phyloP scores from a whole-genome alignment of 2,888 invertebrate species.

The Axea sp. region DNA sequence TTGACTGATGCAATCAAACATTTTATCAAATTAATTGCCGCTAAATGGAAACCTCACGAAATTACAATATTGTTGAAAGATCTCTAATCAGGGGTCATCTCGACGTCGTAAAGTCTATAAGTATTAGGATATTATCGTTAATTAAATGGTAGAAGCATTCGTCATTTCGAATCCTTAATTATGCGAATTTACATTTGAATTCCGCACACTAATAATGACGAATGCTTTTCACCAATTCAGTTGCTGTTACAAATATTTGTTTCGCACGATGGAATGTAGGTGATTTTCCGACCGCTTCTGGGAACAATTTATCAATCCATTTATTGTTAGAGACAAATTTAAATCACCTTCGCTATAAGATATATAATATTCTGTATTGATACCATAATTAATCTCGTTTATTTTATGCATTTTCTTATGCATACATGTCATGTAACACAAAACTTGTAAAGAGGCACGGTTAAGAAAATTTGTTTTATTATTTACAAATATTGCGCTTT shows the following conservation, averaged over 20 bases:
- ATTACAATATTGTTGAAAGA: conserved; percentile 42
- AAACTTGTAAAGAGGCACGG: too few species aligned
- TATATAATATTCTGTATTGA: too few species aligned
- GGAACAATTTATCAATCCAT: conserved; percentile 11
- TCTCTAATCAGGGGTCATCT: background rate
- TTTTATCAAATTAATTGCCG: conserved; percentile 54
- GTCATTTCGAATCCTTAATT: conserved; percentile 27
- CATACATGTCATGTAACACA: too few species aligned
- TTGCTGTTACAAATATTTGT: background rate
- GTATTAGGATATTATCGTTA: conserved; percentile 10
- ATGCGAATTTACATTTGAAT: conserved; percentile 14
- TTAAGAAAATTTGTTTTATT: too few species aligned
- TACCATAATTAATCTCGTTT: too few species aligned
- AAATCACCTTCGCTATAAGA: too few species aligned
- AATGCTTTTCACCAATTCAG: background rate
- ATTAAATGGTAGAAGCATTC: conserved; percentile 25
- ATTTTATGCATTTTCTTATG: too few species aligned
- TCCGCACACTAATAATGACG: too few species aligned
- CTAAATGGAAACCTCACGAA: conserved; percentile 39
- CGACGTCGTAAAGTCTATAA: conserved; percentile 38
- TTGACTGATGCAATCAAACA: conserved; percentile 39
- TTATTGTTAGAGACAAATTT: background rate
- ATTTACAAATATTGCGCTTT: too few species aligned
- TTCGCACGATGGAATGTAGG: conserved; percentile 2
- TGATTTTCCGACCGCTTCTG: conserved; percentile 8